These are phyloP conservation scores for Stenopsyche tienmushanensis DNA, from an alignment of 1,140 invertebrate genomes.

Conservation along the genomic window DNA sequence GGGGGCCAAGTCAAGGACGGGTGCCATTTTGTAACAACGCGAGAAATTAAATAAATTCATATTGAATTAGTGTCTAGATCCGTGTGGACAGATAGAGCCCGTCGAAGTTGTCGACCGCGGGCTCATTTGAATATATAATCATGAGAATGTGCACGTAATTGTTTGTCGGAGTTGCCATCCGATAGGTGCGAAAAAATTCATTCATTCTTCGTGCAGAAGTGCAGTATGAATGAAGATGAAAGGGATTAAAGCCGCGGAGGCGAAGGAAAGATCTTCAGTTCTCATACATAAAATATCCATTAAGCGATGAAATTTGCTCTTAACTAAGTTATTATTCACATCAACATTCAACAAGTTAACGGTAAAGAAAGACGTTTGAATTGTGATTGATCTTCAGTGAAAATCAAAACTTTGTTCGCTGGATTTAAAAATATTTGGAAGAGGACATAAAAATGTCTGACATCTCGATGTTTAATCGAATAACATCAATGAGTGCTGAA, in stretches of 20 bases:
- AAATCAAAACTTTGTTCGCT: no score
- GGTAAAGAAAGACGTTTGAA: no score
- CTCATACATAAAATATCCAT: neutral
- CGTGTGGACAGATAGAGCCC: neutral
- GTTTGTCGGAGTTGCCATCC: neutral
- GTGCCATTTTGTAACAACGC: neutral
- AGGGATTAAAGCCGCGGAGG: no score
- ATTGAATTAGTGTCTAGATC: neutral
- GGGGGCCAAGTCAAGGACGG: neutral
- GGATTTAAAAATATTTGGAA: no score
- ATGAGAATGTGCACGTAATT: neutral
- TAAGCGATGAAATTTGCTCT: no score
- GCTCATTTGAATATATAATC: neutral
- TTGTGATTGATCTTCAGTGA: no score
- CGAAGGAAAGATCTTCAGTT: neutral
- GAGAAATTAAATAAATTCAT: neutral
- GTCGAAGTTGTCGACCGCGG: neutral
- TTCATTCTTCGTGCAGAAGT: neutral
- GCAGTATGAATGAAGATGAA: neutral
- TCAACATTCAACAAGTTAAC: no score
- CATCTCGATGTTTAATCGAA: no score
- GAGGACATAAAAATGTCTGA: no score
- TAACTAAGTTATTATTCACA: no score
- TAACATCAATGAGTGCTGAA: no score
- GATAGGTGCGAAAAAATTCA: slow-evolving; percentile 6